Base-by-base conservation (phyloP, 2,797 vertebrate species). In the Etheostoma perlongum region DNA sequence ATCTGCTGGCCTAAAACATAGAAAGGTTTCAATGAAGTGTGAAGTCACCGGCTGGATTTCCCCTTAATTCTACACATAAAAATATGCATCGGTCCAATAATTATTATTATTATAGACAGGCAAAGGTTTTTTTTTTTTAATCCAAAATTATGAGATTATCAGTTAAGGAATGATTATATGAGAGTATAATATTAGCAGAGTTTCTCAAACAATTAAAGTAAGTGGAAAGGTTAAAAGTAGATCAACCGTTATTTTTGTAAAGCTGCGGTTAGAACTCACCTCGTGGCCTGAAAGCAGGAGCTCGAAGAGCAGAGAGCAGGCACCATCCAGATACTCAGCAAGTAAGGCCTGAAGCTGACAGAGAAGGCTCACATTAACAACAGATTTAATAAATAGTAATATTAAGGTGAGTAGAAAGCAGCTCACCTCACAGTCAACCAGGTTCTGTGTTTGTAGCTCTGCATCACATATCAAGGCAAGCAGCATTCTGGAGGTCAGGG, bases 291-390 rank as follows among this genome's bases (percentile, higher is more conserved):
- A 66, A 53, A 95, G 91, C 85, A 97, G 88, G 76, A 96, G 85
- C 84, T 97, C 95, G 81, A 94, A 96, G 44, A 96, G 88, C 84
- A 96, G 92, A n/a, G 92, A 92, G 54, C 92, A 93, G 14, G 94
- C 92, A 1, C 90, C 89, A 15, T 96, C 94, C 90, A 93, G 92
- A 53, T 96, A 96, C 78, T 96, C 94, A 0, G 85, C 55, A 11
- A 94, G 79, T 58, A 95, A 90, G 40, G 57, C 83, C 90, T 94
- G 94, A 60, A 93, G 83, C 89, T 91, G 83, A 13, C 0, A 51
- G 14, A 68, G 44, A 59, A 4, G 2, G 7, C 14, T 30, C 2
- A 62, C 13, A n/a, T 40, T n/a, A 5, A 21, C 46, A 44, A 54
- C 18, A n/a, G 4, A 18, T 18, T 0, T 2, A 33, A 15, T 2